Base-by-base conservation (phyloP, 1,140 invertebrate genomes). In the Penaeus indicus region DNA sequence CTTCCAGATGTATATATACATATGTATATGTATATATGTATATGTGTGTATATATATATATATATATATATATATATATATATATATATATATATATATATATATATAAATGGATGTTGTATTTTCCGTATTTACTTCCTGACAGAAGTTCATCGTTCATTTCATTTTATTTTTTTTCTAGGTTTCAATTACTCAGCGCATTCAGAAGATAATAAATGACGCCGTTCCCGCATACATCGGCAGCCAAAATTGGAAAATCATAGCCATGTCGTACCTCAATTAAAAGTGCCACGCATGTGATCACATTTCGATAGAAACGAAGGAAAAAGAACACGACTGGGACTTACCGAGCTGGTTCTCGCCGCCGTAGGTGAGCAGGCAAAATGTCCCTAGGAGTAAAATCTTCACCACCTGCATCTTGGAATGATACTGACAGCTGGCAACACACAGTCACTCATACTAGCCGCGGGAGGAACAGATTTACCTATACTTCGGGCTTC, bases 361-460 rank as follows among this genome's bases (percentile, higher is more conserved):
- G 18, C 72, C 72, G 19, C 72, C 72, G 72, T 75, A 75, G n/a
- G 27, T 75, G 7, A 75, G 72, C 25, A 75, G 72, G 42, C 72
- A 75, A 38, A 32, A 75, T 22, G 72, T 75, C 72, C 72, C 72
- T 32, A 75, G 19, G n/a, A 75, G 72, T 27, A 75, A 75, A 27
- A 75, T 75, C 72, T 75, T 75, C 27, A 75, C 72, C 42, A 75
- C 72, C 72, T 38, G 72, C 72, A 75, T 75, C 72, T 75, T 75
- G 72, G 72, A 32, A 75, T 75, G 72, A 32, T 75, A 27, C 72
- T 75, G 18, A 38, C 5, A 38, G 72, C 72, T 75, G 72, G 42
- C 72, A 27, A 32, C 42, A 32, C 42, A 32, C 72, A 75, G 27
- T 75, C 42, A 32, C 42, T 75, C 72, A 75, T 75, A 75, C 27